Percentiles rank a stretch among this genome's conserved stretches.
These are phyloP conservation scores for Pavo muticus DNA, from an alignment of 2,113 vertebrate species.

Conservation along the genomic window DNA sequence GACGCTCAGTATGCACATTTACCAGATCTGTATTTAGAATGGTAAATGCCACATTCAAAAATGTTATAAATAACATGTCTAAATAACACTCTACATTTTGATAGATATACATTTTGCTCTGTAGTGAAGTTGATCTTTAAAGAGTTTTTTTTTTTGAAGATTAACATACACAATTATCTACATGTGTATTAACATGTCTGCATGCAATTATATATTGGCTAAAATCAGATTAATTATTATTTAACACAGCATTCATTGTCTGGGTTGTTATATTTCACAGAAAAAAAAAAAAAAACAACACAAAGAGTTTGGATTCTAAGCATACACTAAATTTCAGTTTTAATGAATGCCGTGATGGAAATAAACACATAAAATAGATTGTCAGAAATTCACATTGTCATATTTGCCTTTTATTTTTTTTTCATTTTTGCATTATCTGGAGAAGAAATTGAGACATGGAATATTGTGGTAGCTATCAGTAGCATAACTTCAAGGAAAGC, in stretches of 20 bases:
- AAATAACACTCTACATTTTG: neutral
- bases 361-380: neutral
- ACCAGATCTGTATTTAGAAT: neutral
- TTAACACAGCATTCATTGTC: neutral
- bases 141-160: neutral
- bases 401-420: neutral
- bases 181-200: neutral
- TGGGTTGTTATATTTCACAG: neutral
- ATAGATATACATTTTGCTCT: neutral
- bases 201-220: neutral
- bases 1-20: neutral
- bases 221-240: neutral
- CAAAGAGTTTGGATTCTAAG: neutral
- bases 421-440: neutral
- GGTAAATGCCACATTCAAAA: neutral
- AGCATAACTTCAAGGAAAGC: neutral
- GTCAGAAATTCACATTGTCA: neutral
- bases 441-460: neutral
- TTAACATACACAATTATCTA: neutral
- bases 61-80: neutral
- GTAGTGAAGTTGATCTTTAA: neutral
- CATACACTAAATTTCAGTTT: neutral
- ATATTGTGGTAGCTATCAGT: neutral
- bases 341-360: neutral
- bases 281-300: neutral